phyloP scores from a whole-genome alignment of 2,888 invertebrate species.

The Diploptera punctata region DNA sequence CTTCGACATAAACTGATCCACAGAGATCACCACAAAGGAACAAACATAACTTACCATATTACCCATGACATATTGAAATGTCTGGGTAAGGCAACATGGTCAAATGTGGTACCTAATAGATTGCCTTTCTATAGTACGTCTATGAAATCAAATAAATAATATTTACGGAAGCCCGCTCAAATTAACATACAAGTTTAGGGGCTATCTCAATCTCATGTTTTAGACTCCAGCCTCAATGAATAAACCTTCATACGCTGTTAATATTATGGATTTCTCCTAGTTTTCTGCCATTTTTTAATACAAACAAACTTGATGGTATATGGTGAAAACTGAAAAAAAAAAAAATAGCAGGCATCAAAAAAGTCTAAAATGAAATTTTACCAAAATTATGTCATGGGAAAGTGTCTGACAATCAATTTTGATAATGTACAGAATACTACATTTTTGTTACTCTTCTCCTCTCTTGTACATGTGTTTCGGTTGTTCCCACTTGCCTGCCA shows the following conservation, averaged over 20 bases:
- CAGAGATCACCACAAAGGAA: not conserved
- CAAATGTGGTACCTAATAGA: conserved; percentile 6
- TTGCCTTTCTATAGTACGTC: too few species aligned
- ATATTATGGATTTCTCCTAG: too few species aligned
- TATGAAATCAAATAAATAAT: not conserved
- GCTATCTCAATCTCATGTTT: not conserved
- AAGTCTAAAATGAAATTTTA: not conserved
- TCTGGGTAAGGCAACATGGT: conserved; percentile 17
- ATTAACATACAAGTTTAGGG: not conserved
- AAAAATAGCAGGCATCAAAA: conserved; percentile 4
- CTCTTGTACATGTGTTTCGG: not conserved
- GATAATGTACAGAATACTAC: conserved; percentile 19
- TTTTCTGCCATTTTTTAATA: too few species aligned
- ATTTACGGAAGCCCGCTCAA: conserved; percentile 8
- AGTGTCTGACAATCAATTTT: conserved; percentile 12
- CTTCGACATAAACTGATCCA: conserved; percentile 9
- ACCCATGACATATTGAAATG: conserved; percentile 2
- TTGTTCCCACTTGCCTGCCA: conserved; percentile 26
- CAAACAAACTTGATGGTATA: too few species aligned
- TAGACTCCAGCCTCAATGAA: too few species aligned
- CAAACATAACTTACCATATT: not conserved
- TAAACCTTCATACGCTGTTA: too few species aligned
- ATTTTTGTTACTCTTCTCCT: conserved; percentile 14
- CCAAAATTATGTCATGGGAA: conserved; percentile 12
- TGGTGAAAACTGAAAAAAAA: too few species aligned